phyloP scores from a whole-genome alignment of 2,113 vertebrate genomes.

The Mugil cephalus region DNA sequence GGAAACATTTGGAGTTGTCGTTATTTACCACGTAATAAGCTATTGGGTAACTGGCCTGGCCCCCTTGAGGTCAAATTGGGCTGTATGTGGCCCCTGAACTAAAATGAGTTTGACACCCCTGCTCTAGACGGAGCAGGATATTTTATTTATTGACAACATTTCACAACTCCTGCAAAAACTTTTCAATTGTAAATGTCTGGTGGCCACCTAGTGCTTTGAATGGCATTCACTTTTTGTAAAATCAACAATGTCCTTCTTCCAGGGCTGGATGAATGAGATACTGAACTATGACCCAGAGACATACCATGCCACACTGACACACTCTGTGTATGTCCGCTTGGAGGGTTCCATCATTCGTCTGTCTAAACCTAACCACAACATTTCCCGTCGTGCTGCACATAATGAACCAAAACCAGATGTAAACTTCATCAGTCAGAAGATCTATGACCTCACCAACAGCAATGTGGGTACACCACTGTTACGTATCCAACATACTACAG shows the following conservation, averaged over 20 bases:
- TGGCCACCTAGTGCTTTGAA: not conserved
- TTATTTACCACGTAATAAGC: too few relatives aligned
- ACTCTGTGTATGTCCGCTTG: constrained; percentile 93
- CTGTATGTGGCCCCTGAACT: too few relatives aligned
- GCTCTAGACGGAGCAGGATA: too few relatives aligned
- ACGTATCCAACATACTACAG: not conserved
- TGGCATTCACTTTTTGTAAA: not conserved
- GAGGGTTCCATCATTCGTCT: constrained; percentile 94
- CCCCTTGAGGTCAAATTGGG: too few relatives aligned
- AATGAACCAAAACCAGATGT: constrained; percentile 94
- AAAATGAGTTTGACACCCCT: too few relatives aligned
- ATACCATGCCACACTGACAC: constrained; percentile 95
- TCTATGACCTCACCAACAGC: constrained; percentile 94
- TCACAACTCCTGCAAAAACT: too few relatives aligned
- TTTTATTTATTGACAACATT: too few relatives aligned
- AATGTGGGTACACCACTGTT: constrained; percentile 59
- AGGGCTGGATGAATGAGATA: constrained; percentile 99
- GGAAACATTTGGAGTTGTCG: too few relatives aligned
- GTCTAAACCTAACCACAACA: constrained; percentile 97
- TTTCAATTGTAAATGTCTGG: not conserved
- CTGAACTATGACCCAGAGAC: constrained; percentile 96
- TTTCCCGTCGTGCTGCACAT: constrained; percentile 92
- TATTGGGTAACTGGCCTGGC: too few relatives aligned
- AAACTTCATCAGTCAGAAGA: constrained; percentile 95
- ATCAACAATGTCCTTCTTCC: constrained; percentile 43